Conservation (phyloP, 2,888 invertebrate species). For the Yponomeuta plumbellus region DNA sequence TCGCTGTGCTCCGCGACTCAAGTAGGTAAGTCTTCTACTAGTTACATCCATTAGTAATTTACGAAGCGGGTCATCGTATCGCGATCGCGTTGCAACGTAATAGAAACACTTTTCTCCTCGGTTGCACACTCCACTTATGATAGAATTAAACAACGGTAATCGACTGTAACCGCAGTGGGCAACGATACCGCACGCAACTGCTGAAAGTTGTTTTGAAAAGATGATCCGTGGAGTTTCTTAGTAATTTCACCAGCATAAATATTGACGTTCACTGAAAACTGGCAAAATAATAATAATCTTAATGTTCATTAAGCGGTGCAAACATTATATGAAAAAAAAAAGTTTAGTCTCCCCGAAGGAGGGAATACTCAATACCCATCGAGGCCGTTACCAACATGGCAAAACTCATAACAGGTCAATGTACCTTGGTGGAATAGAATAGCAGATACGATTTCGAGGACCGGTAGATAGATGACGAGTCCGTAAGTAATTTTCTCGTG, state of each 20-base stretch:
- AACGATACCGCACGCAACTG: not conserved
- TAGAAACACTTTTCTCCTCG: not conserved
- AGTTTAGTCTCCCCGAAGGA: too few species aligned
- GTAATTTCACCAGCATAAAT: too few species aligned
- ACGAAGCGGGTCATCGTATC: not conserved
- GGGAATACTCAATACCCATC: too few species aligned
- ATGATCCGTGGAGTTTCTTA: too few species aligned
- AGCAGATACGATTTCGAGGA: slow-evolving; percentile 16
- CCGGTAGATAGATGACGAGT: slow-evolving; percentile 26
- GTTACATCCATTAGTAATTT: not conserved
- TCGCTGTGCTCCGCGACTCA: too few species aligned
- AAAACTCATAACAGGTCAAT: too few species aligned
- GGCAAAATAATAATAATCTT: too few species aligned
- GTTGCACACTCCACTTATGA: slow-evolving; percentile 3
- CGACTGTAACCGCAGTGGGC: not conserved
- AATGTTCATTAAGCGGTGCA: too few species aligned
- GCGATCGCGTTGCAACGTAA: not conserved
- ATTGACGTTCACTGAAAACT: too few species aligned
- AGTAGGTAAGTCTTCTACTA: not conserved
- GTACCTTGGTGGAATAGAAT: too few species aligned
- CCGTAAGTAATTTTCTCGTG: slow-evolving; percentile 33
- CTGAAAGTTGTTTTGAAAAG: not conserved
- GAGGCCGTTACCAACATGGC: too few species aligned
- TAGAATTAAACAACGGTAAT: not conserved
- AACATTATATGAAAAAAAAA: too few species aligned